Evolutionary conservation across 2,797 vertebrate genomes (phyloP).

Genomic region (Pteropus rufus): DNA sequence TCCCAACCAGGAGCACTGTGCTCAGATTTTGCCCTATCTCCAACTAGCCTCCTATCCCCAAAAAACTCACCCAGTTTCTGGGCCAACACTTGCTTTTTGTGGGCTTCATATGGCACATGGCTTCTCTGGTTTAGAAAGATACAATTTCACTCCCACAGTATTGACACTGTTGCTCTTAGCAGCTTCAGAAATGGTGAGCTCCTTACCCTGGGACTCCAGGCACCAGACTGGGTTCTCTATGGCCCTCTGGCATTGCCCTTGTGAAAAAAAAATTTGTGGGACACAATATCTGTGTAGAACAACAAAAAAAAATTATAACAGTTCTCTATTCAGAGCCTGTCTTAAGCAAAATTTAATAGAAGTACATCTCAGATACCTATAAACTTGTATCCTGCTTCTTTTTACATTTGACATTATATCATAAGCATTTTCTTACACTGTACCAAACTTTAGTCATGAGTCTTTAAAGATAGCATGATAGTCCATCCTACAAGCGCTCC

Average conservation of each 20-base stretch:
- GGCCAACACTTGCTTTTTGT: neutral
- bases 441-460: neutral
- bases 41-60: neutral
- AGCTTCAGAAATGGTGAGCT: neutral
- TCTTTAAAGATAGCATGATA: neutral
- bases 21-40: neutral
- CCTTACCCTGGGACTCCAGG: neutral
- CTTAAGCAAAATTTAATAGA: neutral
- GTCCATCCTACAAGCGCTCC: neutral
- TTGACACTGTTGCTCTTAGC: neutral
- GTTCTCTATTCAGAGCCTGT: neutral
- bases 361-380: neutral
- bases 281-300: neutral
- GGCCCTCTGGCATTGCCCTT: neutral
- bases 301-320: neutral
- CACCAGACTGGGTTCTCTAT: neutral
- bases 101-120: neutral
- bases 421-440: neutral
- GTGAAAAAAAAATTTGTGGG: neutral
- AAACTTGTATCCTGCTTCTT: neutral
- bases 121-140: neutral
- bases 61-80: neutral
- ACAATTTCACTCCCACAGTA: neutral
- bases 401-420: neutral
- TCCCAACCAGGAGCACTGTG: neutral